These are phyloP conservation scores for Triplophysa bombifrons DNA, from an alignment of 2,797 vertebrate species.

Conservation along the genomic window DNA sequence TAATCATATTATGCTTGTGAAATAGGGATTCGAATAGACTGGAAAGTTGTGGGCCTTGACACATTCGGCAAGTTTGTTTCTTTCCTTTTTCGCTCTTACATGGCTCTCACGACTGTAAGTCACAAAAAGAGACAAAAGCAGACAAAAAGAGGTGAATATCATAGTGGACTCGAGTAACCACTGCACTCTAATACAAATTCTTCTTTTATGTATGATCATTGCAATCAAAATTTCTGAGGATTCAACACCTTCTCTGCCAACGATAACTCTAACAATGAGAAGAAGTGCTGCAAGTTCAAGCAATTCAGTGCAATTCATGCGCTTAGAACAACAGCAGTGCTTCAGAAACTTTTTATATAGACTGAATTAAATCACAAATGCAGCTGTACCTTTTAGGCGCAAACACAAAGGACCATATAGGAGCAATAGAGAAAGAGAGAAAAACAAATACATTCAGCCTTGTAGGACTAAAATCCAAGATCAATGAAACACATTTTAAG, in stretches of 20 bases:
- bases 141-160: conserved; percentile 44
- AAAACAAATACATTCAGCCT: no score
- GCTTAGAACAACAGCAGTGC: no score
- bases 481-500: no score
- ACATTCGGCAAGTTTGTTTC: conserved; percentile 60
- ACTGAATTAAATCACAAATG: no score
- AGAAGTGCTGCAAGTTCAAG: neutral
- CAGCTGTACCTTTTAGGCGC: no score
- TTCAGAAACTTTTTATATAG: no score
- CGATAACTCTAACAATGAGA: neutral
- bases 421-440: no score
- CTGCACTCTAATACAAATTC: conserved; percentile 24
- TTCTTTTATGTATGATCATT: conserved; percentile 2
- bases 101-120: conserved; percentile 18
- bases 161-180: conserved; percentile 30
- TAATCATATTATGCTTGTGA: conserved; percentile 63
- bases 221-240: conserved; percentile 13
- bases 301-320: neutral
- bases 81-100: conserved; percentile 41
- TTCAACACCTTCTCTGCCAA: conserved; percentile 5
- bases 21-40: conserved; percentile 60
- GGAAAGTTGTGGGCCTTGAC: conserved; percentile 58
- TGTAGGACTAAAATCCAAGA: no score
- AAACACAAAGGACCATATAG: no score
- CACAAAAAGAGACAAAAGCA: conserved; percentile 35